Evolutionary conservation across 2,113 vertebrate genomes (phyloP), one percentile per base, ranked within the genome.

Genomic region (Oreocharis arfaki): DNA sequence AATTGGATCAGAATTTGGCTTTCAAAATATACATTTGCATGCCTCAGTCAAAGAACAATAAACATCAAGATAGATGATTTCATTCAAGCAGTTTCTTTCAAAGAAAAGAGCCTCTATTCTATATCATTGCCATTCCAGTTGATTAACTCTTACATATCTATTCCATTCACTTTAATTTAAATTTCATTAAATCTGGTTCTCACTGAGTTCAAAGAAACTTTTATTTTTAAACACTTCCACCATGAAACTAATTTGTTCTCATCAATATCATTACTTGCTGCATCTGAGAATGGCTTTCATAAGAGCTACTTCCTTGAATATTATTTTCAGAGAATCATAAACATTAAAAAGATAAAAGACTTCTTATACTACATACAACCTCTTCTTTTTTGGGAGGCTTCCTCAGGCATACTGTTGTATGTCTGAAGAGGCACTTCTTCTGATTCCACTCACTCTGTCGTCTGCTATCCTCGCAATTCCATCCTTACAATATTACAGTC

Each of bases 101-200:
- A 55, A 67, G 47, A 30, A 74, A 90, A 91, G 68, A 83, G 6
- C 20, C 32, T 83, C 79, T 86, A 70, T 88, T 80, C n/a, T 46
- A 56, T 93, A 67, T 86, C 78, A 84, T 74, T 93, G 13, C 68
- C 46, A 89, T 95, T 96, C 63, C 78, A 93, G 63, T 24, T 85
- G 70, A 93, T 93, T 93, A 96, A 96, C 84, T 93, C 87, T 87
- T 94, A 61, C 30, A 57, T 76, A 87, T 57, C 89, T 90, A 84
- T 93, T 93, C 78, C 42, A 44, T 79, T 90, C 41, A 23, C 47
- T 96, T 82, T 67, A 85, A 93, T 95, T 93, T 96, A 88, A 95
- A 95, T 96, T 96, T 96, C 84, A 93, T 93, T 96, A 85, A 94
- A 87, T 74, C 42, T 86, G 68, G 63, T 88, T 96, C 95, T 93